These are phyloP conservation scores for Pegea sp. DNA, from an alignment of 23 tunicate genomes.

Conservation along the genomic window DNA sequence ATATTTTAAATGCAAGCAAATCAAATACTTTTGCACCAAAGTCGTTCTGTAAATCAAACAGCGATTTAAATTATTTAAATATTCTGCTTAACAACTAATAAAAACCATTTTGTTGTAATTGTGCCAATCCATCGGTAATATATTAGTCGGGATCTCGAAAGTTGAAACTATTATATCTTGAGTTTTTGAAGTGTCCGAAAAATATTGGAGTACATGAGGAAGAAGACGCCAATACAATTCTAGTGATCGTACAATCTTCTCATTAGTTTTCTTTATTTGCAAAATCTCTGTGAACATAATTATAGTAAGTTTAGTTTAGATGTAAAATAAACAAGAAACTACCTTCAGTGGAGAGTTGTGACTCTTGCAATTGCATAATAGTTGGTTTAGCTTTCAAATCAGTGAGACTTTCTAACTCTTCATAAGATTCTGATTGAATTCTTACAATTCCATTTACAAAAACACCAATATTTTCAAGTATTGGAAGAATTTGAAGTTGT, in stretches of 20 bases:
- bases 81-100: not conserved
- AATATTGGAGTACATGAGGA: conserved; percentile 36
- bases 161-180: conserved; percentile 31
- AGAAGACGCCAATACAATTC: conserved; percentile 75
- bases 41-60: conserved; percentile 16
- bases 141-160: not conserved
- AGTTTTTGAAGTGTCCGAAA: conserved; percentile 20
- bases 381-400: conserved; percentile 3
- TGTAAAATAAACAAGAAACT: not conserved
- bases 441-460: conserved; percentile 36
- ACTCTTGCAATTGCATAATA: not conserved
- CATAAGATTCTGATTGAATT: conserved; percentile 40
- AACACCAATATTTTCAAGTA: conserved; percentile 54
- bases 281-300: not conserved
- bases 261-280: conserved; percentile 4
- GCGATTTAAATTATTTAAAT: not conserved
- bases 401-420: conserved; percentile 4
- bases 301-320: not conserved
- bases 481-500: conserved; percentile 37
- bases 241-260: conserved; percentile 16
- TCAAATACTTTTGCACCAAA: conserved; percentile 53
- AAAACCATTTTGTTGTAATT: not conserved
- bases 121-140: conserved; percentile 1
- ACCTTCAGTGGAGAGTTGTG: not conserved
- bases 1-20: conserved; percentile 40